Conservation (phyloP, 2,797 vertebrate genomes). For the Notolepis coatsorum region DNA sequence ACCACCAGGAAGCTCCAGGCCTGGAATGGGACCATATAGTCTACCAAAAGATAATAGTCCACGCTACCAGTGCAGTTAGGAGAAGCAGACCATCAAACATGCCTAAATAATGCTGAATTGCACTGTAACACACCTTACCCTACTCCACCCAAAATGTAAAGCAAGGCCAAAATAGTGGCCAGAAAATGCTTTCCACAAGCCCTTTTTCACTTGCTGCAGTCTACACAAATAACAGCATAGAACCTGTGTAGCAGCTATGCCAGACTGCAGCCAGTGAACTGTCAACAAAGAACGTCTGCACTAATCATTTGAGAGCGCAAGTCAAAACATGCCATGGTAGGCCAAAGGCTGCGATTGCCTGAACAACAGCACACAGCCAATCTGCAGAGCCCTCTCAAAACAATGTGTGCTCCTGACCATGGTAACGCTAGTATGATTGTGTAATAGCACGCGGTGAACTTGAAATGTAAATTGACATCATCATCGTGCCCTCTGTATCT, state of each 20-base stretch:
- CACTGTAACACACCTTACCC: conserved; percentile 27
- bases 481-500: conserved; percentile 24
- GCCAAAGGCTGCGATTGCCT: conserved; percentile 70
- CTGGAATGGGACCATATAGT: conserved; percentile 66
- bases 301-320: conserved; percentile 60
- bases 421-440: conserved; percentile 79
- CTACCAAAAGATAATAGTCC: conserved; percentile 74
- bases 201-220: conserved; percentile 22
- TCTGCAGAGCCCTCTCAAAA: conserved; percentile 61
- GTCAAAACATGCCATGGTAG: conserved; percentile 80
- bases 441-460: conserved; percentile 76
- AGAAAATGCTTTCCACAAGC: neutral
- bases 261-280: conserved; percentile 62
- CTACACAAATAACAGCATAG: conserved; percentile 30
- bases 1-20: conserved; percentile 60
- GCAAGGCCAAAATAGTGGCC: neutral
- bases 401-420: conserved; percentile 72
- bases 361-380: conserved; percentile 60
- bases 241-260: conserved; percentile 59
- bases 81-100: conserved; percentile 64
- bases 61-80: conserved; percentile 51
- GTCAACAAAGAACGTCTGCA: conserved; percentile 71
- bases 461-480: conserved; percentile 81
- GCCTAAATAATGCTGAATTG: conserved; percentile 54
- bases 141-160: conserved; percentile 26